Percentiles rank a stretch among this genome's conserved stretches.
phyloP scores from a whole-genome alignment of 2,888 invertebrate genomes.

The Priocnemis perturbator region DNA sequence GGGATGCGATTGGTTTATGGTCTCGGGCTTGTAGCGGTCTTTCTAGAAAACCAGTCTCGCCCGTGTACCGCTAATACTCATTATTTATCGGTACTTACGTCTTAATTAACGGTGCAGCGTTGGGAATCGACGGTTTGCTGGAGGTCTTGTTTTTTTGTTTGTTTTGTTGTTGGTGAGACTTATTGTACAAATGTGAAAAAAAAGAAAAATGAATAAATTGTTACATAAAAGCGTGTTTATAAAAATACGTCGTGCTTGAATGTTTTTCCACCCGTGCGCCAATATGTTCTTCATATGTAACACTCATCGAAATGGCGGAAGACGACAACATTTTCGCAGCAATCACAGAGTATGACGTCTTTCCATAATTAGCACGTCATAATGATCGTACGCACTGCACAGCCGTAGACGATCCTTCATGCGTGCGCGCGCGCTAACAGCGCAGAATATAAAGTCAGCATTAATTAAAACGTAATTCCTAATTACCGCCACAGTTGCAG shows the following conservation, averaged over 20 bases:
- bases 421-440: too few relatives aligned
- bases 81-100: conserved; percentile 27
- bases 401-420: too few relatives aligned
- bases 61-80: conserved; percentile 37
- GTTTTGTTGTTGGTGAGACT: conserved; percentile 27
- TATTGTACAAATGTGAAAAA: conserved; percentile 40
- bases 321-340: too few relatives aligned
- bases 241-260: conserved; percentile 24
- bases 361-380: too few relatives aligned
- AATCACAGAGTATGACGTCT: too few relatives aligned
- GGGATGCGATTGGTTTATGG: conserved; percentile 25
- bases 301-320: too few relatives aligned
- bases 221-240: conserved; percentile 68
- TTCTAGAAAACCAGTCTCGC: conserved; percentile 62
- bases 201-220: conserved; percentile 68
- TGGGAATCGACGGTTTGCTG: not conserved
- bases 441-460: too few relatives aligned
- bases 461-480: too few relatives aligned
- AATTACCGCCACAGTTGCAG: too few relatives aligned
- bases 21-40: conserved; percentile 66
- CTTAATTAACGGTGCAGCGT: not conserved
- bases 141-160: too few relatives aligned
- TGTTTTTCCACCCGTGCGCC: not conserved
- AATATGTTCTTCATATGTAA: too few relatives aligned
- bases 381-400: too few relatives aligned